phyloP scores from a whole-genome alignment of 2,797 vertebrate species.

The Myotis pilosus region DNA sequence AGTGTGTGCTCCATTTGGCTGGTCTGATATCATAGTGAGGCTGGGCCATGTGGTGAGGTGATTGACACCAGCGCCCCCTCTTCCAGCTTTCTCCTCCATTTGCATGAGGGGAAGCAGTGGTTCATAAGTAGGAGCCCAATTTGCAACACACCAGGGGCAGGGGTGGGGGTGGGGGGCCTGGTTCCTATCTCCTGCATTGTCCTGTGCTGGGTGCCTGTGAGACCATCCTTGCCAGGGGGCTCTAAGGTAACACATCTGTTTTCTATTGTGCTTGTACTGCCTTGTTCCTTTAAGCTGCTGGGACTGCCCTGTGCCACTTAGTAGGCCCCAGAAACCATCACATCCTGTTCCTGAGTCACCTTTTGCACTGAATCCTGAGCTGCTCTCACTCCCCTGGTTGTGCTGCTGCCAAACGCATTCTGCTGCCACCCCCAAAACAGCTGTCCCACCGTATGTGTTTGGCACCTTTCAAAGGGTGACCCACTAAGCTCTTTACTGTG shows the following conservation, averaged over 20 bases:
- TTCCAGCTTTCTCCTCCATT: neutral
- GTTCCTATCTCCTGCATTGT: neutral
- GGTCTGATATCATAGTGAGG: neutral
- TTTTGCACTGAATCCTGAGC: neutral
- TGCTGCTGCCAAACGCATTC: neutral
- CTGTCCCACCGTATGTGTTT: neutral
- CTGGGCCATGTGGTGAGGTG: neutral
- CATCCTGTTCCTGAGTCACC: neutral
- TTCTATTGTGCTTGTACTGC: neutral
- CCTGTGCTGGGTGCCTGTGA: neutral
- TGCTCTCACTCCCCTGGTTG: neutral
- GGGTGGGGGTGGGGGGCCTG: neutral
- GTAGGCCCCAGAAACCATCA: rapidly evolving
- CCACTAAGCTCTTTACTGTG: neutral
- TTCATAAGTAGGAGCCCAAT: neutral
- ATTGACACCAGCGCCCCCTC: neutral
- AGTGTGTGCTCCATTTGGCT: neutral
- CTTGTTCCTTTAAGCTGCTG: neutral
- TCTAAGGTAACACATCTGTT: rapidly evolving
- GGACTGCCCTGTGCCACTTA: neutral
- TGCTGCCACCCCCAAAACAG: neutral
- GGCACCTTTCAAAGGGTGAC: neutral
- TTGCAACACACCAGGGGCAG: neutral
- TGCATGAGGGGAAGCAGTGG: neutral
- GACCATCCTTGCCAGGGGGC: neutral